Evolutionary conservation across 30 jellyfish, hydroid and myxozoan species (phyloP).

Genomic region (Pelagia noctiluca): DNA sequence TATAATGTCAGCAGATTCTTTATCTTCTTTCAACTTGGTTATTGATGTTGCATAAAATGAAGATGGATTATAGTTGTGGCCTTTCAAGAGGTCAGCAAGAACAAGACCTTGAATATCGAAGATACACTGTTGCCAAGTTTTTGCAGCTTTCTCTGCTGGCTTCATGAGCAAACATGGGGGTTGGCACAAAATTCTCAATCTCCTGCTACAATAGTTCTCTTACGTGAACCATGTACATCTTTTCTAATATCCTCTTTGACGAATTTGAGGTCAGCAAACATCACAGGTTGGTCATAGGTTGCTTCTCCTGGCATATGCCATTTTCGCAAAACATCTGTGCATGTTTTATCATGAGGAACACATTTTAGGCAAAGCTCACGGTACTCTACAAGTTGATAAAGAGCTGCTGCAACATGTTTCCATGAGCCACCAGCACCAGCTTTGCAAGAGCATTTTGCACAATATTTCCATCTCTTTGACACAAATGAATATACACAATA

Average conservation of each 20-base stretch:
- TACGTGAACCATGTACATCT: background rate
- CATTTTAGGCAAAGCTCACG: background rate
- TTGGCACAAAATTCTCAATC: background rate
- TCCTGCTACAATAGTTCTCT: slow-evolving; percentile 7
- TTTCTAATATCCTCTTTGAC: slow-evolving; percentile 6
- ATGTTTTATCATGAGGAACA: slow-evolving; percentile 44
- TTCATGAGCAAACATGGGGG: background rate
- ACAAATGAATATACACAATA: background rate
- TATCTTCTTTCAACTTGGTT: slow-evolving; percentile 7
- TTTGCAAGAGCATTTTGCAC: slow-evolving; percentile 1
- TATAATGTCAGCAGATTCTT: background rate
- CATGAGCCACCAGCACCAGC: slow-evolving; percentile 8
- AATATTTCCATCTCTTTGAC: background rate
- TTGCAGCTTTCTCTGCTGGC: slow-evolving; percentile 1
- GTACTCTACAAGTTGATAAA: background rate
- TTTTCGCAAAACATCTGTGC: slow-evolving; percentile 40
- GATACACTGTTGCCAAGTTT: background rate
- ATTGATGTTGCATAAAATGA: slow-evolving; percentile 40
- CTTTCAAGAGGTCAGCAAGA: slow-evolving; percentile 15
- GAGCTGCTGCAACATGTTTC: slow-evolving; percentile 4
- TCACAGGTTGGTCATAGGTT: background rate
- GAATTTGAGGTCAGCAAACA: slow-evolving; percentile 9
- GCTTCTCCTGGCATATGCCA: slow-evolving; percentile 45
- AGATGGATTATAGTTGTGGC: slow-evolving; percentile 66
- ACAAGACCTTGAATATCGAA: background rate